Percentiles rank a stretch among this genome's conserved stretches.
Conservation (phyloP, 1,140 invertebrate genomes). For the Harlomillsia oculata region DNA sequence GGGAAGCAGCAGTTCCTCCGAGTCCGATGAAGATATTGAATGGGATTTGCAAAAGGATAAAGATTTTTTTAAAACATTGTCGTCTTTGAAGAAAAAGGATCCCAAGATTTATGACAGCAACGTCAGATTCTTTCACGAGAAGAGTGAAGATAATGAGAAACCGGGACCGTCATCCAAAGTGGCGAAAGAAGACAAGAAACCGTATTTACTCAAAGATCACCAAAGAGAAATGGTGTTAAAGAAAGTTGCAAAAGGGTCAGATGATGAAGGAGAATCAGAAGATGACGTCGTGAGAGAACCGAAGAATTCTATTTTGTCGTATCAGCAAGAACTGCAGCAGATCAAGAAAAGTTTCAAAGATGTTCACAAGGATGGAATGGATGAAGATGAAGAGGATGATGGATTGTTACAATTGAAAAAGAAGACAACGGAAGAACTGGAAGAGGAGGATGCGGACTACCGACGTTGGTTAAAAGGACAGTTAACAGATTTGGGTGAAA, state of each 20-base stretch:
- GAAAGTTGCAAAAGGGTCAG: slow-evolving; percentile 50
- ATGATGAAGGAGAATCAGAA: slow-evolving; percentile 48
- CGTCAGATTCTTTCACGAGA: slow-evolving; percentile 58
- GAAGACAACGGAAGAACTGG: slow-evolving; percentile 51
- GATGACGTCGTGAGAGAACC: slow-evolving; percentile 30
- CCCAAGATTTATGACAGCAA: slow-evolving; percentile 74
- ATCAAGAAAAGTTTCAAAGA: slow-evolving; percentile 58
- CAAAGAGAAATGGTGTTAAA: slow-evolving; percentile 66
- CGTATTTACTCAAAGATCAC: slow-evolving; percentile 66
- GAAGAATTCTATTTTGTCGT: slow-evolving; percentile 40
- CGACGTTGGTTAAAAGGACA: slow-evolving; percentile 73
- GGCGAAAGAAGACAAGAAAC: slow-evolving; percentile 46
- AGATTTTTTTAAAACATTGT: slow-evolving; percentile 73
- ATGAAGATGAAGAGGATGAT: slow-evolving; percentile 46
- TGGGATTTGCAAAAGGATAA: slow-evolving; percentile 60
- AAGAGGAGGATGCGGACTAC: slow-evolving; percentile 61
- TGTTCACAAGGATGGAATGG: slow-evolving; percentile 39
- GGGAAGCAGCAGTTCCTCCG: slow-evolving; percentile 40
- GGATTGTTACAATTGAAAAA: slow-evolving; percentile 42
- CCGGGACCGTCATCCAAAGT: slow-evolving; percentile 14
- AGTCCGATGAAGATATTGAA: slow-evolving; percentile 51
- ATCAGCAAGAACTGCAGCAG: slow-evolving; percentile 58
- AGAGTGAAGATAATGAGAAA: not conserved
- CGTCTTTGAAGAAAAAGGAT: slow-evolving; percentile 76
- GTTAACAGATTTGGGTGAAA: slow-evolving; percentile 52